phyloP scores from a whole-genome alignment of 2,113 vertebrate species.

The Gavia stellata region DNA sequence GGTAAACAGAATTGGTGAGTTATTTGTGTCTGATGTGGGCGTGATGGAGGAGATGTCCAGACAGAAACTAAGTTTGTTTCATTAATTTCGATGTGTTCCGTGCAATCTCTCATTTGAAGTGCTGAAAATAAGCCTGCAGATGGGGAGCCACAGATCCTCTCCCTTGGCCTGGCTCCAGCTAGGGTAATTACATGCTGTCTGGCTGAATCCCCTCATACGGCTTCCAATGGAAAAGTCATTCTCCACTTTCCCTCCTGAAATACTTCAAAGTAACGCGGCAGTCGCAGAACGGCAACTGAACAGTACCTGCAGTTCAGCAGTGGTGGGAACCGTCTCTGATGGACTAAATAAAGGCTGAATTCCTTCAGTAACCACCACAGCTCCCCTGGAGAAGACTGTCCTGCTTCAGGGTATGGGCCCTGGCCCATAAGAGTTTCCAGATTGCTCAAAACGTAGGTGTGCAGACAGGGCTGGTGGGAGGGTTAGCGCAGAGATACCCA shows the following conservation, averaged over 20 bases:
- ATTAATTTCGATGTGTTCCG: fast-evolving
- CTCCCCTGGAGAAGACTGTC: background rate
- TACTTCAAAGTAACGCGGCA: background rate
- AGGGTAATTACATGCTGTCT: background rate
- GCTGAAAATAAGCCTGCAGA: conserved; percentile 4
- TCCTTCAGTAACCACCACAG: background rate
- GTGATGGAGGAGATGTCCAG: background rate
- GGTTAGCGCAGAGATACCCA: background rate
- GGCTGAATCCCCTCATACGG: background rate
- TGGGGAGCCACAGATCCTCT: background rate
- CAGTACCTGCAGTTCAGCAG: background rate
- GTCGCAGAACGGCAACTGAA: background rate
- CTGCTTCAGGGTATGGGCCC: background rate
- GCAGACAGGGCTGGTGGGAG: background rate
- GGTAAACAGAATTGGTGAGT: background rate
- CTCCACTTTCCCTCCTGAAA: background rate
- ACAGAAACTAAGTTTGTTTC: background rate
- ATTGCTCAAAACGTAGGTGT: background rate
- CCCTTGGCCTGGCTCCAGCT: background rate
- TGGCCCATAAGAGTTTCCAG: background rate
- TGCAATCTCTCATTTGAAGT: background rate
- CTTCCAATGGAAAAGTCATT: background rate
- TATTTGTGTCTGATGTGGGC: background rate
- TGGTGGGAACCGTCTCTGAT: background rate
- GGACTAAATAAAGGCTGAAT: background rate